Conservation (phyloP, 2,113 vertebrate species). For the Sander vitreus region DNA sequence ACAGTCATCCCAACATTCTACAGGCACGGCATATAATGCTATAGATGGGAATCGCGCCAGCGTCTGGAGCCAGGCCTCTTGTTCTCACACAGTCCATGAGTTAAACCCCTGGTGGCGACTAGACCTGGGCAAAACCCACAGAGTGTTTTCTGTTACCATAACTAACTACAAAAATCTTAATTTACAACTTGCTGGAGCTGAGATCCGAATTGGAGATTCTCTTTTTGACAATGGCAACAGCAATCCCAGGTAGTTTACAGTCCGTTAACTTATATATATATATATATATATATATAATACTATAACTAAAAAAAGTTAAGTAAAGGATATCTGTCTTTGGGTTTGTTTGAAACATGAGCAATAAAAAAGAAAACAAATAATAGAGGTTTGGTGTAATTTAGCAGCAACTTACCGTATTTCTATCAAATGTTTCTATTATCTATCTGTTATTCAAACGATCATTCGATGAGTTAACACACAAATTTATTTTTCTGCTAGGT, state of each 20-base stretch:
- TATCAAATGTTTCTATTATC: no score
- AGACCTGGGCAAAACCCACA: slow-evolving; percentile 59
- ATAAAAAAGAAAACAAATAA: neutral
- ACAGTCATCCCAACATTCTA: slow-evolving; percentile 10
- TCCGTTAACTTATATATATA: neutral
- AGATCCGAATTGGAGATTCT: slow-evolving; percentile 70
- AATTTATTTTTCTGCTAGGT: slow-evolving; percentile 29
- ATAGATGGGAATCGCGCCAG: slow-evolving; percentile 53
- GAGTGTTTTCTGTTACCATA: slow-evolving; percentile 54
- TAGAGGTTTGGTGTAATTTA: neutral
- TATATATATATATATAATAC: no score
- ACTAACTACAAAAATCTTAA: neutral
- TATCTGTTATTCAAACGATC: neutral
- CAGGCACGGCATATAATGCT: neutral
- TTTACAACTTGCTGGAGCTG: slow-evolving; percentile 27
- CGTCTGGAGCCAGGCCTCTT: neutral
- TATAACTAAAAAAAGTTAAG: neutral
- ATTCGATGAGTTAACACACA: neutral
- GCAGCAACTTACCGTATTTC: no score
- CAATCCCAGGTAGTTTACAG: slow-evolving; percentile 56
- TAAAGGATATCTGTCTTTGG: neutral
- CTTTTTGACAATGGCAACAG: slow-evolving; percentile 59
- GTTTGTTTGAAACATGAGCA: no score
- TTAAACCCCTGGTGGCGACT: slow-evolving; percentile 54
- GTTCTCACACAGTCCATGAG: neutral